phyloP scores from a whole-genome alignment of 2,797 vertebrate genomes.

The Parauchenoglanis ngamensis region DNA sequence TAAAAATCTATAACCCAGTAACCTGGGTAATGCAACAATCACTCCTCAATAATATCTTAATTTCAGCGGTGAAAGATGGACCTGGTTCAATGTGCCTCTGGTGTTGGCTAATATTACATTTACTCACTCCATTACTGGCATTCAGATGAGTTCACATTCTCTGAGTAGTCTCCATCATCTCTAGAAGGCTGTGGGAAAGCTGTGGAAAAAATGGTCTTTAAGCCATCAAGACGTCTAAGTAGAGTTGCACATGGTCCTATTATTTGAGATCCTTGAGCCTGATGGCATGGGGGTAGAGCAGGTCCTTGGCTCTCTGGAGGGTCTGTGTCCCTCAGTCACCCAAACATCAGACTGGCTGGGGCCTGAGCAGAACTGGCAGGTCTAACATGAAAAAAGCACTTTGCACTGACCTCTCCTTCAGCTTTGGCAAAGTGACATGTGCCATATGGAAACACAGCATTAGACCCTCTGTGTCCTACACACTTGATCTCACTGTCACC shows the following conservation, averaged over 20 bases:
- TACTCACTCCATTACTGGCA: slow-evolving; percentile 8
- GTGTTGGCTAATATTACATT: slow-evolving; percentile 34
- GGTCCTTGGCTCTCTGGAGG: slow-evolving; percentile 34
- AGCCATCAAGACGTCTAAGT: slow-evolving; percentile 23
- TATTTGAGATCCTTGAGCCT: slow-evolving; percentile 50
- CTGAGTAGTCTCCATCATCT: slow-evolving; percentile 17
- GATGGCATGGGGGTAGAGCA: slow-evolving; percentile 42
- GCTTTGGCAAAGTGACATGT: slow-evolving; percentile 47
- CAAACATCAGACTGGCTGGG: slow-evolving; percentile 40
- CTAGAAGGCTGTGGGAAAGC: slow-evolving; percentile 25
- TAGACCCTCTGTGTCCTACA: slow-evolving; percentile 33
- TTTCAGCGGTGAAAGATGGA: slow-evolving; percentile 5
- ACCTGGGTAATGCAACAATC: not conserved
- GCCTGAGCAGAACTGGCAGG: slow-evolving; percentile 52
- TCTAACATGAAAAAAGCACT: slow-evolving; percentile 49
- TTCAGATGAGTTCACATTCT: slow-evolving; percentile 11
- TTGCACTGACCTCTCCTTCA: slow-evolving; percentile 49
- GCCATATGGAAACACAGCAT: slow-evolving; percentile 52
- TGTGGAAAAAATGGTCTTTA: not conserved
- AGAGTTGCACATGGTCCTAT: slow-evolving; percentile 29
- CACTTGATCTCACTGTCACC: slow-evolving; percentile 18
- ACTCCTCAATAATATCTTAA: not conserved
- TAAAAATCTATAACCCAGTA: slow-evolving; percentile 6
- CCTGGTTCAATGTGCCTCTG: not conserved
- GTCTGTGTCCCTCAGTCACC: slow-evolving; percentile 32